Evolutionary conservation across 2,797 vertebrate species (phyloP), one percentile per base, ranked within the genome.

Genomic region (Sebastiscus tertius): DNA sequence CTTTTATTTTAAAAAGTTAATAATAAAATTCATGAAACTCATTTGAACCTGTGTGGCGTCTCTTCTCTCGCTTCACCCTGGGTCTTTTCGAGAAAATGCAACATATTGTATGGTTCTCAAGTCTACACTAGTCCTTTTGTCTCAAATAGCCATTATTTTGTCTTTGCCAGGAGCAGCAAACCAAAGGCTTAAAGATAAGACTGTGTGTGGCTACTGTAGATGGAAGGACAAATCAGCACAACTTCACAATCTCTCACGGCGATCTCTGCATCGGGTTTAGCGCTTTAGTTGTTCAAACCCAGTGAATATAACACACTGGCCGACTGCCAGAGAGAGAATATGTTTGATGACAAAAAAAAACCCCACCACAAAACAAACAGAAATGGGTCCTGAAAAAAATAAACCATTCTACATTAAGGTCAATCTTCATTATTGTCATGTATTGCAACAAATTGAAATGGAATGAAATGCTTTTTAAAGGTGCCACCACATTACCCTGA

Each of bases 401-500:
- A 56, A 67, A 62, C 9, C 16, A 70, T 26, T 70, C 31, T 24
- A 7, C 31, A 31, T 39, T 16, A 33, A 49, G 8, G 52, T 42
- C 22, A 54, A 4, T 65, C 39, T 75, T 18, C 14, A 73, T 69
- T 56, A 59, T 27, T 60, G 52, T 16, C 18, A 65, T 77, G 34
- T 31, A 27, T 12, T 16, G 39, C n/a, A 36, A 24, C 54, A 78
- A 72, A 79, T 18, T 73, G 42, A 81, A 85, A 79, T 20, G 10
- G 18, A 78, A 66, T 46, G 3, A 31, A 54, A 78, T 18, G 24
- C 1, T 22, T 83, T 81, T 72, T 34, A 76, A 88, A 88, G 73
- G 79, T 88, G 91, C 79, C 87, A 83, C 26, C 58, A 87, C 62
- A 93, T 95, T 94, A 94, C 81, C 83, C 80, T 87, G 90, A 94